Evolutionary conservation across 1,140 invertebrate species (phyloP).

Genomic region (Magallana gigas): DNA sequence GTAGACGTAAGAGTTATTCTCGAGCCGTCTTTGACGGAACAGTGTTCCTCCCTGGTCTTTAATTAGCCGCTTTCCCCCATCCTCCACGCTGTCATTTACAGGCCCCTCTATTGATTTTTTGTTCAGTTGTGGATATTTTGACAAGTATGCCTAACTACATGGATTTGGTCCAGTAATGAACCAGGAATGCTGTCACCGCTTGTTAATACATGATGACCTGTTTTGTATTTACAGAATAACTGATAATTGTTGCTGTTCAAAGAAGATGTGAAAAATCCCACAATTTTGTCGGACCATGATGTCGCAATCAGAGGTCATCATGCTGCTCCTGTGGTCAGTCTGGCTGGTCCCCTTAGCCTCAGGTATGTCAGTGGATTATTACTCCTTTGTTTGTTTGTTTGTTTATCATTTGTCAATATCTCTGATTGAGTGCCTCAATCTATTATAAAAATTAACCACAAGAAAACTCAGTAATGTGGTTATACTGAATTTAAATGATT

Average conservation of each 20-base stretch:
- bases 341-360: not conserved
- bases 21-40: not conserved
- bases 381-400: too few relatives aligned
- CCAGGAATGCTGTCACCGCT: not conserved
- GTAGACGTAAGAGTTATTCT: not conserved
- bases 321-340: not conserved
- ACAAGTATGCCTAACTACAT: slow-evolving; percentile 2
- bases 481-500: too few relatives aligned
- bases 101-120: slow-evolving; percentile 8
- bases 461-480: too few relatives aligned
- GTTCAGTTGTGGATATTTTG: not conserved
- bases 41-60: not conserved
- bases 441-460: too few relatives aligned
- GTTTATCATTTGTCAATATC: too few relatives aligned
- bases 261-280: not conserved
- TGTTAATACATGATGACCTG: not conserved
- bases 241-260: not conserved
- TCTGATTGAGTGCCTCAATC: too few relatives aligned
- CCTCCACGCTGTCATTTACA: not conserved
- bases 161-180: slow-evolving; percentile 27
- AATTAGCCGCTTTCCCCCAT: not conserved
- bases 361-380: not conserved
- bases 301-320: not conserved
- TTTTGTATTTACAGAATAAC: not conserved
- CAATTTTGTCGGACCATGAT: not conserved